Evolutionary conservation across 2,113 vertebrate genomes (phyloP).

Genomic region (Engraulis encrasicolus): DNA sequence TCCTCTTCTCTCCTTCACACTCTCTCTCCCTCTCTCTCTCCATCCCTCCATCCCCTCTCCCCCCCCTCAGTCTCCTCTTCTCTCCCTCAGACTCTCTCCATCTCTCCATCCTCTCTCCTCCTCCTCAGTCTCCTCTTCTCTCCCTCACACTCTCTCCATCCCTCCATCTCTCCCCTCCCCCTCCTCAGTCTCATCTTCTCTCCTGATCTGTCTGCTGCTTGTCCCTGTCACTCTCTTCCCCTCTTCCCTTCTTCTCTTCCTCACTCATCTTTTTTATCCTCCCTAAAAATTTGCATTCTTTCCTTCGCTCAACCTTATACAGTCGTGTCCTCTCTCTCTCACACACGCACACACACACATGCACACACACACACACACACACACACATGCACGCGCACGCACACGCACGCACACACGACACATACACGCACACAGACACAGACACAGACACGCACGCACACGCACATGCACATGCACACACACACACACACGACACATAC

Average conservation of each 20-base stretch:
- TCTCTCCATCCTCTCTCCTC: no score
- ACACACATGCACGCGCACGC: neutral
- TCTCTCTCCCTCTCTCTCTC: slow-evolving; percentile 11
- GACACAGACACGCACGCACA: neutral
- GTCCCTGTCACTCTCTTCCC: neutral
- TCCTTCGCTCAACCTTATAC: slow-evolving; percentile 13
- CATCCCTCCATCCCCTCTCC: no score
- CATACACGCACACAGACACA: neutral
- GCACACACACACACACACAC: neutral
- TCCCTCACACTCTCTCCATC: slow-evolving; percentile 22
- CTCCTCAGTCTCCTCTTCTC: slow-evolving; percentile 42
- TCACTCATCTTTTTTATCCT: no score
- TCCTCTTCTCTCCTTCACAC: slow-evolving; percentile 39
- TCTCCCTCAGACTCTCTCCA: no score
- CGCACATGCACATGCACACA: neutral
- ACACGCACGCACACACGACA: neutral
- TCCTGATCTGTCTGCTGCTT: slow-evolving; percentile 20
- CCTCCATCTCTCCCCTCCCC: slow-evolving; percentile 29
- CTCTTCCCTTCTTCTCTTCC: neutral
- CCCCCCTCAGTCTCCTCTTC: neutral
- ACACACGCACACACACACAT: neutral
- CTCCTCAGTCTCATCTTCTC: slow-evolving; percentile 32
- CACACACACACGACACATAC: neutral
- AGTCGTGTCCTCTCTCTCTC: neutral
- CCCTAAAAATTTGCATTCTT: neutral